A percentile compares a stretch with the other conserved stretches of the same genome.
Conservation (phyloP, 2,113 vertebrate species). For the Acrocephalus arundinaceus region DNA sequence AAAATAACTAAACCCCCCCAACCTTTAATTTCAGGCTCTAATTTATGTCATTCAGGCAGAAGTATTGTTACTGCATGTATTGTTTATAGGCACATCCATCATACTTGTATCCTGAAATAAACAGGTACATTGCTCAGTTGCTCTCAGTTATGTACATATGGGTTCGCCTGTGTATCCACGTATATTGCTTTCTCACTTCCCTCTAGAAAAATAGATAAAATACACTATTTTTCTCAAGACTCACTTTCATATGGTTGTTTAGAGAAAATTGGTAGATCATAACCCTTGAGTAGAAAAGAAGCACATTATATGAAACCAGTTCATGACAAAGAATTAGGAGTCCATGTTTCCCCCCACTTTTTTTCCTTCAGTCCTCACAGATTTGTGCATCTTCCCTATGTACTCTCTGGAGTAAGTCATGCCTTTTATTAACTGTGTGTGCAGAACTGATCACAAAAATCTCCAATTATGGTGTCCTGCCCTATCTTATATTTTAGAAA, state of each 20-base stretch:
- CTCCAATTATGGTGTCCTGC: background rate
- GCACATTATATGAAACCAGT: background rate
- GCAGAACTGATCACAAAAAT: background rate
- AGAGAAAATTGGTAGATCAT: background rate
- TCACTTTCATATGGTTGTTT: background rate
- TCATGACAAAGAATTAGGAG: background rate
- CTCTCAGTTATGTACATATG: background rate
- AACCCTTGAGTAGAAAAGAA: background rate
- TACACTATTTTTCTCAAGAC: background rate
- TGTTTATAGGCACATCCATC: background rate
- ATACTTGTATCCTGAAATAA: background rate
- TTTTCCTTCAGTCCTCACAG: background rate
- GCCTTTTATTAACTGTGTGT: background rate
- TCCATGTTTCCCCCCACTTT: background rate
- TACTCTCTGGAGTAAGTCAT: background rate
- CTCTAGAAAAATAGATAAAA: background rate
- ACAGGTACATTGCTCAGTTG: background rate
- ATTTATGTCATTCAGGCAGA: background rate
- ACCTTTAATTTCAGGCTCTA: background rate
- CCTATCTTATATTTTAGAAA: background rate
- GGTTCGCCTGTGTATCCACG: background rate
- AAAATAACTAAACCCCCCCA: background rate
- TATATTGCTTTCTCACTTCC: background rate
- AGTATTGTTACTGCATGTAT: background rate
- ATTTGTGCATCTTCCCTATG: background rate